A percentile compares a stretch with the other conserved stretches of the same genome.
Conservation (phyloP, 2,797 vertebrate species). For the Capromys pilorides region DNA sequence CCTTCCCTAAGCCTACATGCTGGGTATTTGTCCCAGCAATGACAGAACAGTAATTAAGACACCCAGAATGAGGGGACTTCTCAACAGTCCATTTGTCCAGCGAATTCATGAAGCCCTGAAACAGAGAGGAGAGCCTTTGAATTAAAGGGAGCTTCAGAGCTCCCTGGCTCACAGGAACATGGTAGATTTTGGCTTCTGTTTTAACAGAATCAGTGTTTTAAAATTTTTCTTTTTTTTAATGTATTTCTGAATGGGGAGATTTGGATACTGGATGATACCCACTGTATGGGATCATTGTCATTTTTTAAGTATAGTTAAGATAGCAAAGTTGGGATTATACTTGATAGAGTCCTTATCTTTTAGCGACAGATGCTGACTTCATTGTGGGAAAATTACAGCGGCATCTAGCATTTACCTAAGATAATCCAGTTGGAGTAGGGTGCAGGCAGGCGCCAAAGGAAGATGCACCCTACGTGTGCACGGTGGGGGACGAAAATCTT, state of each 20-base stretch:
- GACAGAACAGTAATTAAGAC: too few relatives aligned
- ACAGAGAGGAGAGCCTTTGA: conserved; percentile 13
- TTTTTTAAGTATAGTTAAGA: neutral
- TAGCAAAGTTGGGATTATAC: neutral
- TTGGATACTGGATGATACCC: conserved; percentile 5
- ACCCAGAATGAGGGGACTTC: neutral
- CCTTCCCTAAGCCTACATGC: too few relatives aligned
- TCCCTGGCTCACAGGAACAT: neutral
- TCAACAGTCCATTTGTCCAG: neutral
- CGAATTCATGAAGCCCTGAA: neutral
- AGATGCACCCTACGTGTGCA: neutral
- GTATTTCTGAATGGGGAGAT: neutral
- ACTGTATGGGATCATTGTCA: neutral
- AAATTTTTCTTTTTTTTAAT: neutral
- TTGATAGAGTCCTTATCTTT: conserved; percentile 2
- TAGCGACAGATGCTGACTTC: conserved; percentile 7
- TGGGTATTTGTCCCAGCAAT: too few relatives aligned
- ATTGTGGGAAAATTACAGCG: neutral
- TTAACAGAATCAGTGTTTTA: neutral
- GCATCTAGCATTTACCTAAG: conserved; percentile 6
- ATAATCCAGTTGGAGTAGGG: neutral
- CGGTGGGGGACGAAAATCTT: neutral
- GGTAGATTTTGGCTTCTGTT: conserved; percentile 4
- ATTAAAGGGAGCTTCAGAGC: conserved; percentile 5
- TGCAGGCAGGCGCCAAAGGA: neutral